Evolutionary conservation across 2,113 vertebrate genomes (phyloP).

Genomic region (Puma concolor): DNA sequence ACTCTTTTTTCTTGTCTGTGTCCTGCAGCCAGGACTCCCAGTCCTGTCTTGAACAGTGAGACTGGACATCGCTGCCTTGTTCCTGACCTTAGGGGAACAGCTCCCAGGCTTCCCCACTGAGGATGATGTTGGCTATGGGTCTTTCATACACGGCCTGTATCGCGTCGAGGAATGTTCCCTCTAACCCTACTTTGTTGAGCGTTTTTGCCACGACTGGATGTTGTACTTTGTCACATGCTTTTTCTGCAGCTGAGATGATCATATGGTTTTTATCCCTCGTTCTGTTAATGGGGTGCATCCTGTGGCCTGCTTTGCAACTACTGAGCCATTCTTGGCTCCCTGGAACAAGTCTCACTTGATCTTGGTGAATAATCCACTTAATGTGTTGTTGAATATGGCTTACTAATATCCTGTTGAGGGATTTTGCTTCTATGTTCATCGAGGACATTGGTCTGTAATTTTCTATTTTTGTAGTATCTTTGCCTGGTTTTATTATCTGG

Average conservation of each 20-base stretch:
- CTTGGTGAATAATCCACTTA: not conserved
- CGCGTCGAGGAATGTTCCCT: not conserved
- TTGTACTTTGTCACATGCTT: not conserved
- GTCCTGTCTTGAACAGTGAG: not conserved
- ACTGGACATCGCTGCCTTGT: not conserved
- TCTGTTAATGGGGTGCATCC: rapidly evolving
- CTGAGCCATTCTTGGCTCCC: not conserved
- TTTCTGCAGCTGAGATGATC: not conserved
- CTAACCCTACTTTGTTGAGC: not conserved
- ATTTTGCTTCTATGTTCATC: not conserved
- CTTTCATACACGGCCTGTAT: not conserved
- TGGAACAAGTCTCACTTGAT: not conserved
- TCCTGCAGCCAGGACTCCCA: not conserved
- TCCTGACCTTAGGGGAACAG: not conserved
- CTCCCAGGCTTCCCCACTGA: not conserved
- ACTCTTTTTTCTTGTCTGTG: not conserved
- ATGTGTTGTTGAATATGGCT: not conserved
- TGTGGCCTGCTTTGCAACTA: not conserved
- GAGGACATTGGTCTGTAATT: not conserved
- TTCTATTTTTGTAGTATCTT: not conserved
- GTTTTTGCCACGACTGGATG: not conserved
- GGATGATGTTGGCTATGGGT: not conserved
- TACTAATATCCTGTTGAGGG: rapidly evolving
- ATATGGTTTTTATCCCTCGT: not conserved
- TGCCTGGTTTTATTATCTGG: not conserved